Evolutionary conservation across 2,888 invertebrate species (phyloP).

Genomic region (Polyploca ridens): DNA sequence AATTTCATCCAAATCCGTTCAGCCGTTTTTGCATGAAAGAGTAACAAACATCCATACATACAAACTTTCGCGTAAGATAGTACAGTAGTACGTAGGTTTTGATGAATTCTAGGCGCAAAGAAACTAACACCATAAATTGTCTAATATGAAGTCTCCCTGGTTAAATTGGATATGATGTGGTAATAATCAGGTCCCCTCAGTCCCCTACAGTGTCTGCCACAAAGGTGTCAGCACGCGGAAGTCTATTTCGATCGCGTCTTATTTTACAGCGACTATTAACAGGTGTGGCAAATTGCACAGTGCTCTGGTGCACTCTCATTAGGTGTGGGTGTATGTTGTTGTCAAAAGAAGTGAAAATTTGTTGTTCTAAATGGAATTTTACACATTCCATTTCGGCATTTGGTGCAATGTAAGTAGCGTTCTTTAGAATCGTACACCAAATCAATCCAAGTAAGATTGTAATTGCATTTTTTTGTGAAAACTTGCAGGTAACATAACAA

Average conservation of each 20-base stretch:
- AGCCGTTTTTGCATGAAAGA: too few species aligned
- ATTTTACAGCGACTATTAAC: conserved; percentile 49
- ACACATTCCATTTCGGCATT: too few species aligned
- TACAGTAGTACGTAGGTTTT: too few species aligned
- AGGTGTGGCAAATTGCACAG: conserved; percentile 58
- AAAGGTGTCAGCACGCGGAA: conserved; percentile 63
- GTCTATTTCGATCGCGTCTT: conserved; percentile 67
- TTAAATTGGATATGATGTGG: neutral
- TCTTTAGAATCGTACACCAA: too few species aligned
- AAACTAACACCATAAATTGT: neutral
- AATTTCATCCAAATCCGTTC: too few species aligned
- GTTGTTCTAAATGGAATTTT: too few species aligned
- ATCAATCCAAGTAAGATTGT: too few species aligned
- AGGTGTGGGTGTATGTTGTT: neutral
- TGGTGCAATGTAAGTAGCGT: too few species aligned
- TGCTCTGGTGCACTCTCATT: conserved; percentile 24
- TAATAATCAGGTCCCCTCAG: conserved; percentile 2
- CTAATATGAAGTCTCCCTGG: neutral
- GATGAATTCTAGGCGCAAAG: neutral
- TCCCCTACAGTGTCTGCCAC: conserved; percentile 6
- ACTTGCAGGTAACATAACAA: too few species aligned
- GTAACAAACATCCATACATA: too few species aligned
- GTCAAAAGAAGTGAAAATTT: neutral
- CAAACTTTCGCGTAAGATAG: too few species aligned
- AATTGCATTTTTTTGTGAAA: too few species aligned